A percentile compares a stretch with the other conserved stretches of the same genome.
phyloP scores from a whole-genome alignment of 2,888 invertebrate genomes.

The Xylocampa areola region DNA sequence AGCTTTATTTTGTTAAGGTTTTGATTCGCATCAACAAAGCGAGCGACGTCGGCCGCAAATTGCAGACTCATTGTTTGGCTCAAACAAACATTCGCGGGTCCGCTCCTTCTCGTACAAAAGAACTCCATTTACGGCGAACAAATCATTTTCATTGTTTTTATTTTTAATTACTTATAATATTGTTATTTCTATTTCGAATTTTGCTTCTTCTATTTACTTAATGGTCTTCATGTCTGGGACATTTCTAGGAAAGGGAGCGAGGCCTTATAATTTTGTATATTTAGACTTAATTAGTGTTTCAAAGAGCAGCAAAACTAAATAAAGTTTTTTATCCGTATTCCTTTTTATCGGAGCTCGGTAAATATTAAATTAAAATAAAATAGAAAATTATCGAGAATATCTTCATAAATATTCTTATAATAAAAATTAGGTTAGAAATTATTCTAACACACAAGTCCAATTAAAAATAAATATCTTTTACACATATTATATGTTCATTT shows the following conservation, averaged over 20 bases:
- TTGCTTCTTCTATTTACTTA: not conserved
- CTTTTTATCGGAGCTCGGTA: no score
- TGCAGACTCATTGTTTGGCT: conserved; percentile 86
- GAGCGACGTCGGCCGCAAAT: conserved; percentile 83
- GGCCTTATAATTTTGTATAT: conserved; percentile 1
- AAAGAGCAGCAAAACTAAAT: no score
- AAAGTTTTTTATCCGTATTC: no score
- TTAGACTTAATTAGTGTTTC: conserved; percentile 22
- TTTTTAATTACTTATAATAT: conserved; percentile 68
- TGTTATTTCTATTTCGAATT: conserved; percentile 30
- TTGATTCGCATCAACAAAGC: conserved; percentile 84
- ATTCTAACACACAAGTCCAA: no score
- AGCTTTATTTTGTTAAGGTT: conserved; percentile 81
- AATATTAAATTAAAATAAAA: no score
- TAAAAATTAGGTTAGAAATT: no score
- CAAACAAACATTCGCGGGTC: conserved; percentile 83
- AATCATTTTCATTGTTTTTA: conserved; percentile 81
- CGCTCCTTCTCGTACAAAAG: conserved; percentile 83
- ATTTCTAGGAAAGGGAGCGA: conserved; percentile 7
- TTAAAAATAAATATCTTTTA: no score
- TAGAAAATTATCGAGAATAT: no score
- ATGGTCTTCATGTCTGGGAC: not conserved
- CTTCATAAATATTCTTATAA: no score
- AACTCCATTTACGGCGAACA: conserved; percentile 81
- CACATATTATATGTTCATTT: no score